Evolutionary conservation across 2,113 vertebrate genomes (phyloP).

Genomic region (Jaculus jaculus): DNA sequence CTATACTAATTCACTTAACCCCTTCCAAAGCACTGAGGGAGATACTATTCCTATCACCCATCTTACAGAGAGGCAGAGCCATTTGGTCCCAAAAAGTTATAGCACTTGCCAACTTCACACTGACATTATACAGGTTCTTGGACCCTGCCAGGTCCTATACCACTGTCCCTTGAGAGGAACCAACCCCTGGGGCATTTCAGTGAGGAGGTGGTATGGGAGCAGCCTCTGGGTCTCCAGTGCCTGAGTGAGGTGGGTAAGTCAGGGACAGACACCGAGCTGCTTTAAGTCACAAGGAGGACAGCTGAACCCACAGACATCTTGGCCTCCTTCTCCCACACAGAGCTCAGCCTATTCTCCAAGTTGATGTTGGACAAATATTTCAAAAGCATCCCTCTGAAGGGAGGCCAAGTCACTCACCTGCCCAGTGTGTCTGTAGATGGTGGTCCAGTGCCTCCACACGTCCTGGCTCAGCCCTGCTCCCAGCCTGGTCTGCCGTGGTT

Average conservation of each 20-base stretch:
- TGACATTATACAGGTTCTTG: background rate
- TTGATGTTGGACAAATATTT: slow-evolving; percentile 31
- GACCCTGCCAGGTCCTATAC: background rate
- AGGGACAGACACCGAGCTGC: background rate
- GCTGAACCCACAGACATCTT: background rate
- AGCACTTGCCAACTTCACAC: background rate
- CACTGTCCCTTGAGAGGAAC: background rate
- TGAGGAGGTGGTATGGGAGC: background rate
- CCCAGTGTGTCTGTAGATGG: background rate
- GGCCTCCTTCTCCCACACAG: background rate
- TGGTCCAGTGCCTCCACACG: background rate
- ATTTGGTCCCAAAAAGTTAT: background rate
- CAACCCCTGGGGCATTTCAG: background rate
- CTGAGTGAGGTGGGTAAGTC: background rate
- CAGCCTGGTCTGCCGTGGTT: background rate
- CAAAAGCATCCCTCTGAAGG: slow-evolving; percentile 36
- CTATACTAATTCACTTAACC: background rate
- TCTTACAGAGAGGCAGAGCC: slow-evolving; percentile 12
- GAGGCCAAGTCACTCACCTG: slow-evolving; percentile 1
- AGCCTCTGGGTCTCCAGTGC: background rate
- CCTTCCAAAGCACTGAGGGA: background rate
- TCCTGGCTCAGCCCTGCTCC: background rate
- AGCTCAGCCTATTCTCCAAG: background rate
- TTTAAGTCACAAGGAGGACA: background rate
- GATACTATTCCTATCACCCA: background rate